Evolutionary conservation across 2,113 vertebrate species (phyloP).

Genomic region (Hirundichthys speculiger): DNA sequence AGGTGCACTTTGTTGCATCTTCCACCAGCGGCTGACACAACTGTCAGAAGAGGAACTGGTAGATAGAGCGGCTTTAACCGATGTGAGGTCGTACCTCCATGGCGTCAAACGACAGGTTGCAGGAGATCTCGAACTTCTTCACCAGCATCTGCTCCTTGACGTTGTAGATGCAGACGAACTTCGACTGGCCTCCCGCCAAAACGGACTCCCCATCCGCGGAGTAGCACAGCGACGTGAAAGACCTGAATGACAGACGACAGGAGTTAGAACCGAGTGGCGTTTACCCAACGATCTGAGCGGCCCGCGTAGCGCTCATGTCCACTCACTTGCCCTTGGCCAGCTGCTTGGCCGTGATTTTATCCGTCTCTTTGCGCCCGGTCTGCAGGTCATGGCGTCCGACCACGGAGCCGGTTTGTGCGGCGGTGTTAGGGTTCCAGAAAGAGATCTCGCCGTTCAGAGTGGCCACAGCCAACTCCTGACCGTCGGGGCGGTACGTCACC

Average conservation of each 20-base stretch:
- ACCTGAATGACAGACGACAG: slow-evolving; percentile 68
- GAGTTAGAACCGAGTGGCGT: not conserved
- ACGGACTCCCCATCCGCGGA: slow-evolving; percentile 92
- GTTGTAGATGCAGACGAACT: slow-evolving; percentile 96
- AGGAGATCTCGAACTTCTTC: slow-evolving; percentile 98
- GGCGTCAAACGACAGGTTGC: slow-evolving; percentile 94
- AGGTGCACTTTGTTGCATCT: too few species aligned
- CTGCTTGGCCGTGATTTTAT: slow-evolving; percentile 95
- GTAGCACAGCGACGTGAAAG: slow-evolving; percentile 93
- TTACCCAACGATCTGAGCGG: not conserved
- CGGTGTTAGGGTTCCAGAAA: slow-evolving; percentile 90
- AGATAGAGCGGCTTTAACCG: too few species aligned
- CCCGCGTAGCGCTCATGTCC: accelerated
- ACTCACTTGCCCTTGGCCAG: slow-evolving; percentile 94
- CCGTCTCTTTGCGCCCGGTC: slow-evolving; percentile 90
- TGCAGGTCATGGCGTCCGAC: slow-evolving; percentile 91
- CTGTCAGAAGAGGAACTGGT: too few species aligned
- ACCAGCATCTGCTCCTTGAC: slow-evolving; percentile 91
- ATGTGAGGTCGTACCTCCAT: slow-evolving; percentile 96
- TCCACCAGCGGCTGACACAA: too few species aligned
- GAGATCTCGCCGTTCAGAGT: slow-evolving; percentile 90
- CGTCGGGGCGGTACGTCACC: slow-evolving; percentile 90
- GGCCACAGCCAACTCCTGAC: slow-evolving; percentile 90
- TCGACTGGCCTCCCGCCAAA: slow-evolving; percentile 92
- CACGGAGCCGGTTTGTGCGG: slow-evolving; percentile 86